phyloP scores from a whole-genome alignment of 2,888 invertebrate genomes.

The Cryptophagus acutangulus region DNA sequence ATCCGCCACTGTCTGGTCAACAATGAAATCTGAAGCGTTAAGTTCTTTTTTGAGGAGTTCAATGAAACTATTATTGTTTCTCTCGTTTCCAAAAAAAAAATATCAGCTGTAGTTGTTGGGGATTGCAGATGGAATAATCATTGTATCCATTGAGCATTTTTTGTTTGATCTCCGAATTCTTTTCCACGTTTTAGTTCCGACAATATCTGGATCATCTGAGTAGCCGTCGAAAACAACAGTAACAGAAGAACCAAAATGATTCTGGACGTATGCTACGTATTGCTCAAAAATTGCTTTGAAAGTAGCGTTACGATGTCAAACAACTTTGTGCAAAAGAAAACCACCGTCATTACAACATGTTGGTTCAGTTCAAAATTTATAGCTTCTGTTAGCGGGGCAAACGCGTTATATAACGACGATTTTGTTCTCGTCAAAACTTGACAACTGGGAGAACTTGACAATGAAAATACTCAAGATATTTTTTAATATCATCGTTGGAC shows the following conservation, averaged over 20 bases:
- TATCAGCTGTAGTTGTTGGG: not conserved
- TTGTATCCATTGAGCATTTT: not conserved
- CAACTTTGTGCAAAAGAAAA: too few species aligned
- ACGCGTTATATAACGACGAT: too few species aligned
- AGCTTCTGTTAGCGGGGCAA: too few species aligned
- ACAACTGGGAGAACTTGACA: too few species aligned
- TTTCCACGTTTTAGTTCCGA: slow-evolving; percentile 6
- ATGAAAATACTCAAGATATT: too few species aligned
- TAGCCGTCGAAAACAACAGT: slow-evolving; percentile 8
- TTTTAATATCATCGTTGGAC: too few species aligned
- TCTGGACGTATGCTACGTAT: slow-evolving; percentile 4
- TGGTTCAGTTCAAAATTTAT: too few species aligned
- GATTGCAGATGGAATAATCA: too few species aligned
- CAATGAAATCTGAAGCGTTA: not conserved
- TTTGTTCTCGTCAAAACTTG: too few species aligned
- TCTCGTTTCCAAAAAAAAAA: not conserved
- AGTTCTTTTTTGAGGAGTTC: not conserved
- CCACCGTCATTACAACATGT: too few species aligned
- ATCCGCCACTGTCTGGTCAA: not conserved
- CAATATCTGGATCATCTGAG: slow-evolving; percentile 3
- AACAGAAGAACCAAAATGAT: slow-evolving; percentile 5
- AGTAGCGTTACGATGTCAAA: too few species aligned
- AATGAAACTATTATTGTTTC: not conserved
- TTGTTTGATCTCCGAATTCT: not conserved
- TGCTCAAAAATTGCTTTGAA: not conserved